phyloP scores from a whole-genome alignment of 2,113 vertebrate species.

The Eudyptes chrysolophus region DNA sequence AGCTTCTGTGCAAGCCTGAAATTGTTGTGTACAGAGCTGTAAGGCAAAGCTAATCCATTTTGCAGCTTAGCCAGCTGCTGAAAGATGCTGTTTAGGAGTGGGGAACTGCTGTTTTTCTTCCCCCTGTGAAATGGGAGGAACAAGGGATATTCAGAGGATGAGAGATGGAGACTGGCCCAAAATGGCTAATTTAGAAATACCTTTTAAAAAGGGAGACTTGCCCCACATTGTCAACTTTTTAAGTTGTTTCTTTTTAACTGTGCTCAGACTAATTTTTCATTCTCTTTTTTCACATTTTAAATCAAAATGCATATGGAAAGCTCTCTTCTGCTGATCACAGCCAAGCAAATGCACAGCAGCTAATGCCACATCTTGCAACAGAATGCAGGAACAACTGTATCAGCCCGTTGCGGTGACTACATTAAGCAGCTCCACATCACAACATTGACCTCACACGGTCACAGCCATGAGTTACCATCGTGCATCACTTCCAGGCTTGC shows the following conservation, averaged over 20 bases:
- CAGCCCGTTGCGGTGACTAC: accelerated
- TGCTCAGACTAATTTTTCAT: not conserved
- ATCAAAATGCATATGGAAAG: accelerated
- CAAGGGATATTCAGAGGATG: not conserved
- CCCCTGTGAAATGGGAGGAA: not conserved
- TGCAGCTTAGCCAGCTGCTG: slow-evolving; percentile 1
- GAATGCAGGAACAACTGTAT: not conserved
- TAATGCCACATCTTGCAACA: accelerated
- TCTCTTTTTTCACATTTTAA: not conserved
- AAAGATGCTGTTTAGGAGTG: not conserved
- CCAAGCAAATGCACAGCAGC: accelerated
- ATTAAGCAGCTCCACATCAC: not conserved
- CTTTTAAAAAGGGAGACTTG: not conserved
- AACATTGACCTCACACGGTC: accelerated
- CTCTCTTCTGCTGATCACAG: not conserved
- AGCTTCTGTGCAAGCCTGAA: not conserved
- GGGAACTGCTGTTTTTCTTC: not conserved
- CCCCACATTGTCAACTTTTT: not conserved
- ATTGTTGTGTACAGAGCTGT: not conserved
- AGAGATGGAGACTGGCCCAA: not conserved
- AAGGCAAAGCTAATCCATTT: slow-evolving; percentile 11
- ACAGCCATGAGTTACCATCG: not conserved
- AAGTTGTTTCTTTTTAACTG: not conserved
- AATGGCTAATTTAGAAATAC: not conserved
- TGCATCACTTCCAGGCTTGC: not conserved